Base-by-base conservation (phyloP, 2,797 vertebrate genomes). In the Neosalanx taihuensis region DNA sequence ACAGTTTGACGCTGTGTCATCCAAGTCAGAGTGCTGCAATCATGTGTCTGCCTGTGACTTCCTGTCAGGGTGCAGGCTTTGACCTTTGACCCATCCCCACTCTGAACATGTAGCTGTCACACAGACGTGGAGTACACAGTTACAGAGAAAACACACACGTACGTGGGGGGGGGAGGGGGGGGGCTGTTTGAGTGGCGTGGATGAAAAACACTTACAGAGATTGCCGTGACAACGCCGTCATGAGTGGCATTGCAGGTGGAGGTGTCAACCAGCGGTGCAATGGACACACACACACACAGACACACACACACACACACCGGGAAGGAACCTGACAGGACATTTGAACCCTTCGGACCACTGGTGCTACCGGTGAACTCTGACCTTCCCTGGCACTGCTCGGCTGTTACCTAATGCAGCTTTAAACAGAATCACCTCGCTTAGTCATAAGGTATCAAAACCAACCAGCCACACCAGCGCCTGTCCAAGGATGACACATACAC, bases 161-260 rank as follows among this genome's bases (percentile, higher is more conserved):
- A 15, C 18, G 17, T 15, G 17, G 3, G 0, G 15, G 3, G 51
- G 3, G 18, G 7, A 53, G 13, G 51, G 13, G 51, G 18, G 51
- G 51, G 51, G 13, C 2, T 13, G 13, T 53, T 53, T 53, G 17
- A 53, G 51, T 53, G 51, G 51, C 17, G 51, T 15, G 51, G 18
- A 4, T 15, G 51, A 53, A 53, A 53, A 53, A 53, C 51, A 53
- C 51, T 53, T 53, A 53, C 4, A 53, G 49, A 53, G 51, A 53
- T 53, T 15, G 3, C 51, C 51, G 18, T 53, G 51, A 53, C 51
- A 53, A 53, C 51, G 17, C 17, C 51, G 7, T 82, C 83, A 84
- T 41, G 80, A 83, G 72, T 83, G 78, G 75, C 67, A 12, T 65
- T n/a, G 70, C 49, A 67, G 69, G 58, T n/a, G 1, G 69, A 79